These are phyloP conservation scores for Drosophila colorata DNA, from an alignment of 2,888 invertebrate species.

Conservation along the genomic window DNA sequence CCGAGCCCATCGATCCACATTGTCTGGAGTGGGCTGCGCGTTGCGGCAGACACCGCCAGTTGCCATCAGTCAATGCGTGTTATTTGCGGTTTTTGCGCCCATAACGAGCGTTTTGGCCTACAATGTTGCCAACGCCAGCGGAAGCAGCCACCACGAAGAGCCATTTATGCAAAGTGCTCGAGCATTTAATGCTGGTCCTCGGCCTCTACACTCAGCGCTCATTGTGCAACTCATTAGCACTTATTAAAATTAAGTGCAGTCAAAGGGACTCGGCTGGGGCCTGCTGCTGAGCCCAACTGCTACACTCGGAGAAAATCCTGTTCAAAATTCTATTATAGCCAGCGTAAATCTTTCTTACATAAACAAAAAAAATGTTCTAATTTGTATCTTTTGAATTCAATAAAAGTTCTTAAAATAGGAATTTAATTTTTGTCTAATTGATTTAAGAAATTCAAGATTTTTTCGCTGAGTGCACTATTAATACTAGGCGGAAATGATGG, in stretches of 20 bases:
- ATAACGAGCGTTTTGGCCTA: conserved; percentile 66
- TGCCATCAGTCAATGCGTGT: conserved; percentile 44
- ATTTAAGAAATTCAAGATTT: too few species aligned
- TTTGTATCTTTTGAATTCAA: too few species aligned
- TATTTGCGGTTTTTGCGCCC: conserved; percentile 65
- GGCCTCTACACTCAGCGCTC: conserved; percentile 15
- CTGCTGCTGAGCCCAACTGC: background rate
- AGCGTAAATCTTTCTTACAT: too few species aligned
- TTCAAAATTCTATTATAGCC: too few species aligned
- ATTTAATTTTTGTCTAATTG: too few species aligned
- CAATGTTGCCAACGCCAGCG: conserved; percentile 66
- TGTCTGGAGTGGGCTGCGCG: conserved; percentile 1
- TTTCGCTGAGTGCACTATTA: conserved; percentile 9
- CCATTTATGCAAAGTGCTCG: conserved; percentile 68
- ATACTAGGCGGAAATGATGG: conserved; percentile 63
- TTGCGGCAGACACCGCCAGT: too few species aligned
- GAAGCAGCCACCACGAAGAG: conserved; percentile 52
- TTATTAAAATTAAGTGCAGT: conserved; percentile 81
- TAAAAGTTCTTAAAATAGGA: too few species aligned
- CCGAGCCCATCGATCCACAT: conserved; percentile 18
- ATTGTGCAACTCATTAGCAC: conserved; percentile 83
- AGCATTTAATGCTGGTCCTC: conserved; percentile 45
- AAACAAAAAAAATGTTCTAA: too few species aligned
- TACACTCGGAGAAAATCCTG: conserved; percentile 16
- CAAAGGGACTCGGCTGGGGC: conserved; percentile 15